Base-by-base conservation (phyloP, 2,888 invertebrate genomes). In the Drosophila monieri region DNA sequence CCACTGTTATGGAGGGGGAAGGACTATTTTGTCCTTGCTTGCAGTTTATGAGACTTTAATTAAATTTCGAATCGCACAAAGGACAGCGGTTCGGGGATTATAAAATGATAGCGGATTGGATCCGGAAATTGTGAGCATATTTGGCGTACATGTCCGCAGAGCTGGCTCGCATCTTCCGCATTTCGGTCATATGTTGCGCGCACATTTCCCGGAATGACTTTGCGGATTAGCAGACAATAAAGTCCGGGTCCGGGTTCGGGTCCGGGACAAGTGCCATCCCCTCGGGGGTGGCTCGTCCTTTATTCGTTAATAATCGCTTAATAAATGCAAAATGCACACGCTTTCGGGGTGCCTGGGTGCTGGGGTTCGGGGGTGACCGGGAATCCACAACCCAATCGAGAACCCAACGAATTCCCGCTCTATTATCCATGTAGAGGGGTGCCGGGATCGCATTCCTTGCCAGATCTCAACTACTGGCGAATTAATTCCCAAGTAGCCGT, bases 231-330 rank as follows among this genome's bases (percentile, higher is more conserved):
- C 79, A 61, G 51, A 54, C 9, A 35, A 23, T 23, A 25, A 10
- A 51, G 15, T 8, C 10, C 15, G 39, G 6, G 2, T 10, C 15
- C 39, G 9, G 8, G 14, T 18, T n/a, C n/a, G 4, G 35, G 12
- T 6, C 35, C 21, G 18, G 18, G 30, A 71, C 70, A 71, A 71
- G 70, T 69, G 70, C 53, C 6, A 8, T 18, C n/a, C 53, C 6
- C 8, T 18, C n/a, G 35, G 46, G 46, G 48, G 15, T 44, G 48
- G 23, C 12, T 43, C 48, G 44, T 48, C 53, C 30, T 80, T 89
- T 87, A 86, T 88, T 86, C 84, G 79, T 88, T 88, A 85, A 89
- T 90, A 90, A 90, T 90, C 90, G 89, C 89, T 88, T 89, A 89
- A 89, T 90, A 89, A 89, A 90, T 84, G 86, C 86, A 81, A 86